Evolutionary conservation across 2,888 invertebrate species (phyloP).

Genomic region (Drepanosiphum platanoidis): DNA sequence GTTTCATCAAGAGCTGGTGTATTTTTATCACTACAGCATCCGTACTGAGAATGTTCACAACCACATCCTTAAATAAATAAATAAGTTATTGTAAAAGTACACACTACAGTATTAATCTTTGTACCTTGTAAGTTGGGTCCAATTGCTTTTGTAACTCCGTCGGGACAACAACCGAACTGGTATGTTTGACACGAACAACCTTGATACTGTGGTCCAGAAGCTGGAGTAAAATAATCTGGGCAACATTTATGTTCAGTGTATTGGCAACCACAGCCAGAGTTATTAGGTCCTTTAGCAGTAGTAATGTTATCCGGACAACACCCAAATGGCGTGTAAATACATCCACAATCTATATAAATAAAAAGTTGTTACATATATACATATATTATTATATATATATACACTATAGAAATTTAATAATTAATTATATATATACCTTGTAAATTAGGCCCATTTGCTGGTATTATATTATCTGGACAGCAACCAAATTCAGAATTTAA

Average conservation of each 20-base stretch:
- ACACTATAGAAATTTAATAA: not conserved
- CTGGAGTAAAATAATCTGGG: conserved; percentile 80
- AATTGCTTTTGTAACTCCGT: conserved; percentile 79
- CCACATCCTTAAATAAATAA: conserved; percentile 74
- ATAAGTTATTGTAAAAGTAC: conserved; percentile 4
- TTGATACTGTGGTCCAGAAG: conserved; percentile 79
- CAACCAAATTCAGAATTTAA: conserved; percentile 81
- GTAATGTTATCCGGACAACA: conserved; percentile 88
- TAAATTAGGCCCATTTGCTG: conserved; percentile 81
- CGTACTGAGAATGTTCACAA: conserved; percentile 79
- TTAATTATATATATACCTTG: conserved; percentile 70
- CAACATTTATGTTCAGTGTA: conserved; percentile 83
- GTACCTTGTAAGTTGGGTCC: conserved; percentile 77
- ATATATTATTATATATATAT: not conserved
- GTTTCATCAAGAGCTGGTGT: conserved; percentile 82
- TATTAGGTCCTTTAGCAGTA: conserved; percentile 79
- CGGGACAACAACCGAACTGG: conserved; percentile 91
- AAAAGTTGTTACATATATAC: not conserved
- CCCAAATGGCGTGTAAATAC: conserved; percentile 79
- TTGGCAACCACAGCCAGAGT: conserved; percentile 85
- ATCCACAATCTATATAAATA: conserved; percentile 76
- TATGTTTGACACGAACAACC: conserved; percentile 87
- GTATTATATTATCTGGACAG: conserved; percentile 86
- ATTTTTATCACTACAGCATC: conserved; percentile 85
- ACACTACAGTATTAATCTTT: conserved; percentile 57